Percentiles rank a stretch among this genome's conserved stretches.
phyloP scores from a whole-genome alignment of 2,797 vertebrate species.

The Tiaroga cobitis region DNA sequence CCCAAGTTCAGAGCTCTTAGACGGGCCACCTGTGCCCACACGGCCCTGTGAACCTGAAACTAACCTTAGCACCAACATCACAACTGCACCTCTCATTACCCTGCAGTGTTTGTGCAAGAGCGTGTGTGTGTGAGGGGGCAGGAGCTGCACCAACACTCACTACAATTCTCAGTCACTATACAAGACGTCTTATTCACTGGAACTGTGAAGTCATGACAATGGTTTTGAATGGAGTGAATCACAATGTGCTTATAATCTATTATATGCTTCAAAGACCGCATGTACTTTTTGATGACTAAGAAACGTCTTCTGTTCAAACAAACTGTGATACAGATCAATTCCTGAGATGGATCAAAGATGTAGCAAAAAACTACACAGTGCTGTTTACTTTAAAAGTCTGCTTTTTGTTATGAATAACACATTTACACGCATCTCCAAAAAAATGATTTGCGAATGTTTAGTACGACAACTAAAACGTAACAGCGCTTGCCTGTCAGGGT shows the following conservation, averaged over 20 bases:
- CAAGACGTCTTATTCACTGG: neutral
- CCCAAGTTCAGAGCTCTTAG: slow-evolving; percentile 52
- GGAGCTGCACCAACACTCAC: neutral
- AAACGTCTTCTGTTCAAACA: slow-evolving; percentile 24
- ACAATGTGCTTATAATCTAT: neutral
- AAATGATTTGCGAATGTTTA: neutral
- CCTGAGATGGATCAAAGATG: slow-evolving; percentile 24
- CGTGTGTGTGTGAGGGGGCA: neutral
- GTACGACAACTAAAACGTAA: slow-evolving; percentile 31
- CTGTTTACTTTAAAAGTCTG: slow-evolving; percentile 28
- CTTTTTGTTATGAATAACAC: slow-evolving; percentile 30
- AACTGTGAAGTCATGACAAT: slow-evolving; percentile 3
- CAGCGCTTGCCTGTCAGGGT: slow-evolving; percentile 39
- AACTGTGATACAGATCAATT: slow-evolving; percentile 20
- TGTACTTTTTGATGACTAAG: slow-evolving; percentile 16
- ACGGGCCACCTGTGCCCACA: slow-evolving; percentile 72
- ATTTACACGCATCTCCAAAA: slow-evolving; percentile 1
- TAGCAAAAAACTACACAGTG: neutral
- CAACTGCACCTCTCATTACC: slow-evolving; percentile 77
- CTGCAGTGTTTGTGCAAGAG: slow-evolving; percentile 72
- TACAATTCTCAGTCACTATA: neutral
- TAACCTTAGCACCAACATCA: slow-evolving; percentile 80
- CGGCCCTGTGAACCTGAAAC: slow-evolving; percentile 65
- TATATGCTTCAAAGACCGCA: slow-evolving; percentile 12
- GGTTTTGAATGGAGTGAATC: slow-evolving; percentile 3